Base-by-base conservation (phyloP, 2,113 vertebrate species). In the Rhea americana region DNA sequence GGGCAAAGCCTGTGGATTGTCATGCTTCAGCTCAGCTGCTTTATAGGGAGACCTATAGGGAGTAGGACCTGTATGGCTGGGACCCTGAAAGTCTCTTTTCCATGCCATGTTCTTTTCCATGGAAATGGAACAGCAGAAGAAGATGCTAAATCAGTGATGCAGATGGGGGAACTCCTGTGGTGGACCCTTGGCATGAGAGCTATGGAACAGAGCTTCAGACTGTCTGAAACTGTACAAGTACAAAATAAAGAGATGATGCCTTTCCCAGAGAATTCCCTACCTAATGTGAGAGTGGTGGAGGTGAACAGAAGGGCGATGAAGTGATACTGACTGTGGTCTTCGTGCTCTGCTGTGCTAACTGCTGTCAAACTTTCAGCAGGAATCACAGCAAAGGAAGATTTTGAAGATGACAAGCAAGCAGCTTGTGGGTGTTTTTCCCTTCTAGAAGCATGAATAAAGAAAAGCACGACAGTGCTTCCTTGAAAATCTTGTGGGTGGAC, bases 401-500 rank as follows among this genome's bases (percentile, higher is more conserved):
- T 55, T 62, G 74, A 65, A 90, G 91, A 67, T 43, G 70, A 62
- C 22, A 45, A 70, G 45, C 16, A 61, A 76, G 75, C 47, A 87
- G 71, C 55, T 91, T 77, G 71, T 75, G 88, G 32, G 48, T 90
- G 80, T 75, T 90, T 90, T 84, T 90, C 13, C 30, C 41, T 82
- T 85, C 92, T 41, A 45, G 78, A 89, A 82, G 47, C 66, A 79
- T 73, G 86, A 90, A 73, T 89, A 92, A 89, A 89, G 81, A 85
- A 73, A 82, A 92, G 87, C 82, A 80, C 0, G 26, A 25, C 13
- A 77, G 71, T 17, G 24, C 85, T 91, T 91, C 87, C 32, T 63
- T 96, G 91, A 72, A 95, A 96, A 93, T 87, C 67, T 89, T 78
- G 94, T 96, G 95, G 95, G 95, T 95, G 94, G 91, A 82, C 63